Evolutionary conservation across 2,113 vertebrate genomes (phyloP), one percentile per base, ranked within the genome.

Genomic region (Perognathus longimembris): DNA sequence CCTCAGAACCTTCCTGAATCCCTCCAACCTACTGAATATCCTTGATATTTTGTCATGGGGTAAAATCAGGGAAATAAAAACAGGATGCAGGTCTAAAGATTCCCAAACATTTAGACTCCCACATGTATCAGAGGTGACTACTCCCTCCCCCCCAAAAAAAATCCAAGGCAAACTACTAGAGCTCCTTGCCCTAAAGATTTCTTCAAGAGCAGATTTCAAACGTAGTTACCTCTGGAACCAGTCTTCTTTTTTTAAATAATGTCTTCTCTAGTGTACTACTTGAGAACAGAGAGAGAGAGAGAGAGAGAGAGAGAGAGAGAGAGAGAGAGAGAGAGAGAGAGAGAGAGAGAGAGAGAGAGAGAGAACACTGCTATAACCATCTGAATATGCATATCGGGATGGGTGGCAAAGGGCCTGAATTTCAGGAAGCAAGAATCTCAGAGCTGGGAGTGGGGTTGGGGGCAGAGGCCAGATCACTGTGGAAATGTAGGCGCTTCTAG

Each of bases 371-470:
- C 11, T 0, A 2, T 0, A 14, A 11, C 32, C 24, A 1, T 85
- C 81, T 90, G 61, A 14, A 4, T 24, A 50, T 0, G 18, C 57
- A 26, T 73, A 70, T 11, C 34, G 38, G 78, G 66, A 69, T 0
- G 0, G 15, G 2, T 9, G 63, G 30, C 8, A 1, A 24, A 0
- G 0, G 50, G 50, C 50, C 50, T 54, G 50, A 54, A 54, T 54
- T 54, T 54, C 50, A 54, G 50, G 82, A 67, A 85, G 79, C 32
- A 8, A 36, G 77, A 59, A 38, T 42, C 40, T 93, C 38, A 54
- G 0, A 34, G 20, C 38, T 90, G 22, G 40, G 50, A 12, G 50
- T 15, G 2, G 50, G 50, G 50, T 10, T 12, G 36, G 36, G 32
- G 18, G 12, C 7, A 6, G 0, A 14, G 14, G 5, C 66, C 86